Base-by-base conservation (phyloP, 1,140 invertebrate species). In the Lucilia cuprina region DNA sequence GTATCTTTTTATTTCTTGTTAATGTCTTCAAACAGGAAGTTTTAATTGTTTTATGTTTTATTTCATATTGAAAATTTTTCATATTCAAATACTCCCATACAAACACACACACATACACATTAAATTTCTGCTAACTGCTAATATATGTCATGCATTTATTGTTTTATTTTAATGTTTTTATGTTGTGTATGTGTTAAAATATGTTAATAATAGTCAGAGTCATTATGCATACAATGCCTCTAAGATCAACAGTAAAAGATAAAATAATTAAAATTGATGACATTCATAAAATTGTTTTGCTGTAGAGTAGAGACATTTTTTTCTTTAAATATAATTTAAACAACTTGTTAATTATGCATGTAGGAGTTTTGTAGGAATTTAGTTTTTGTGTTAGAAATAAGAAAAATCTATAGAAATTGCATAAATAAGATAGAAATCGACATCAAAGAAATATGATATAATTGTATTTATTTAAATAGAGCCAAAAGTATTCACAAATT, bases 231-330 rank as follows among this genome's bases (percentile, higher is more conserved):
- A 70, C 65, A 70, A 70, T 70, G 65, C 65, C 9, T 41, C 41
- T 25, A 25, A 70, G 65, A 70, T 70, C 17, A 70, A 70, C 65
- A 70, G 5, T 30, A 60, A 60, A 60, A 70, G 65, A 70, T 70
- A 70, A 60, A 60, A 60, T 70, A 70, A 70, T 70, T 70, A 70
- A 70, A 70, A 70, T 70, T 70, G 65, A 70, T 70, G 65, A 70
- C 65, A 70, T 70, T 70, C 65, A 70, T 70, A 70, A 70, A 70
- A 14, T 70, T 70, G 50, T 55, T 30, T 55, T 55, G 19, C 21
- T 19, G 65, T 21, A 70, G 25, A 30, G 25, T 19, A 25, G 21
- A 70, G 65, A 70, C 25, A 55, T 55, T 55, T 55, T 49, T 9
- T 30, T 30, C 3, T 30, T 1, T 30, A 3, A 30, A 30, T 30